A percentile compares a stretch with the other conserved stretches of the same genome.
Conservation (phyloP, 2,888 invertebrate genomes). For the Drosophila algonquin region DNA sequence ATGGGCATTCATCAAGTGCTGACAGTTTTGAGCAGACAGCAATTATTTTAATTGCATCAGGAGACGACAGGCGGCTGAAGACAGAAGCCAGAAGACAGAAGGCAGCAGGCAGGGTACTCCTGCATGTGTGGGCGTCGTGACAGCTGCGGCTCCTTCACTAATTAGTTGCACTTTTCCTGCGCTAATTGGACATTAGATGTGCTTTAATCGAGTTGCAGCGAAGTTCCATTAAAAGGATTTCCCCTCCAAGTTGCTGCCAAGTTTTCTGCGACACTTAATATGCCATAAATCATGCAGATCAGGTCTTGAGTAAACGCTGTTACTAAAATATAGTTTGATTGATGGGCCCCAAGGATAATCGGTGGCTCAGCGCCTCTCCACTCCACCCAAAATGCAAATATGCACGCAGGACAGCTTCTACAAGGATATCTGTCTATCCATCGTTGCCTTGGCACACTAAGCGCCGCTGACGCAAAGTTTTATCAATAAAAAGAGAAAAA, state of each 20-base stretch:
- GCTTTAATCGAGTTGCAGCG: neutral
- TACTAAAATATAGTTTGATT: constrained; percentile 33
- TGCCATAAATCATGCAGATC: constrained; percentile 30
- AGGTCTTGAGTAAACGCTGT: constrained; percentile 17
- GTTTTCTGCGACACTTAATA: neutral
- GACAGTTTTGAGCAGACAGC: constrained; percentile 37
- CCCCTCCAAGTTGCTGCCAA: neutral
- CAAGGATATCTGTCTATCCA: constrained; percentile 8
- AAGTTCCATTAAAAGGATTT: neutral
- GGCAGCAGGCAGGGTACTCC: neutral
- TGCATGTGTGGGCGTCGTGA: neutral
- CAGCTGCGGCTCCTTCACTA: constrained; percentile 1
- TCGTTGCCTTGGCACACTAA: constrained; percentile 60
- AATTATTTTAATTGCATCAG: constrained; percentile 59
- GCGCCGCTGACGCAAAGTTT: constrained; percentile 58
- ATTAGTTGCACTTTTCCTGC: neutral
- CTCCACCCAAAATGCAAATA: constrained; percentile 13
- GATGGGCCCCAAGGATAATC: constrained; percentile 20
- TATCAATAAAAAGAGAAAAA: constrained; percentile 64
- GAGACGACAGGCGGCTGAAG: constrained; percentile 14
- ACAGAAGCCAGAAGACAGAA: neutral
- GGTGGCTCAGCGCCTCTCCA: too few species aligned
- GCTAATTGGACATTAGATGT: neutral
- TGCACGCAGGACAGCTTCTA: constrained; percentile 21
- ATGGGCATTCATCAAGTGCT: constrained; percentile 52